Percentiles rank a stretch among this genome's conserved stretches.
Evolutionary conservation across 2,113 vertebrate genomes (phyloP).

Genomic region (Cygnus atratus): DNA sequence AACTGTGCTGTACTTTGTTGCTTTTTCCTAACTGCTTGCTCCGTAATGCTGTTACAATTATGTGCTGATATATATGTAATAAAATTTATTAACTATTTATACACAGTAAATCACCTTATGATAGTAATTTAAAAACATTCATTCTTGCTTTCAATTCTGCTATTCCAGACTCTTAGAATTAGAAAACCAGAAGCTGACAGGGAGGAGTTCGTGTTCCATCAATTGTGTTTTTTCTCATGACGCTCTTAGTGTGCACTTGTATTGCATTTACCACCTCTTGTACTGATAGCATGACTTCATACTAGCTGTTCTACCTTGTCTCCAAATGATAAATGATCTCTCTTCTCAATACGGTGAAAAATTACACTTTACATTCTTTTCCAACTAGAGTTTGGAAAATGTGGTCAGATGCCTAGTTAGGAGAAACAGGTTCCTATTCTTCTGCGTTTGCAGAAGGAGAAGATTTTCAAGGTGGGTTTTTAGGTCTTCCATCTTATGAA

Average conservation of each 20-base stretch:
- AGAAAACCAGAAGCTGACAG: background rate
- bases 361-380: background rate
- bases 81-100: background rate
- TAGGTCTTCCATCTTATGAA: background rate
- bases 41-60: background rate
- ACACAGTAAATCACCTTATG: background rate
- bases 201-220: background rate
- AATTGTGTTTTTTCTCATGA: background rate
- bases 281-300: background rate
- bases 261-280: background rate
- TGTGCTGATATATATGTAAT: background rate
- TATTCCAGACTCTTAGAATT: background rate
- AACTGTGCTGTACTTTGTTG: background rate
- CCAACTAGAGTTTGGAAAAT: background rate
- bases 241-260: background rate
- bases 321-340: background rate
- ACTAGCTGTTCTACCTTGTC: background rate
- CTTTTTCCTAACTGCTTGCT: background rate
- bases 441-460: background rate
- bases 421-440: background rate
- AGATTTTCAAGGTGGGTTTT: background rate
- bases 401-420: background rate
- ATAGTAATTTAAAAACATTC: background rate
- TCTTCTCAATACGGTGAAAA: background rate
- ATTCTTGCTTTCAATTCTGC: background rate